A percentile compares a stretch with the other conserved stretches of the same genome.
These are phyloP conservation scores for Antechinus stuartii DNA, from an alignment of 2,113 vertebrate species.

Conservation along the genomic window DNA sequence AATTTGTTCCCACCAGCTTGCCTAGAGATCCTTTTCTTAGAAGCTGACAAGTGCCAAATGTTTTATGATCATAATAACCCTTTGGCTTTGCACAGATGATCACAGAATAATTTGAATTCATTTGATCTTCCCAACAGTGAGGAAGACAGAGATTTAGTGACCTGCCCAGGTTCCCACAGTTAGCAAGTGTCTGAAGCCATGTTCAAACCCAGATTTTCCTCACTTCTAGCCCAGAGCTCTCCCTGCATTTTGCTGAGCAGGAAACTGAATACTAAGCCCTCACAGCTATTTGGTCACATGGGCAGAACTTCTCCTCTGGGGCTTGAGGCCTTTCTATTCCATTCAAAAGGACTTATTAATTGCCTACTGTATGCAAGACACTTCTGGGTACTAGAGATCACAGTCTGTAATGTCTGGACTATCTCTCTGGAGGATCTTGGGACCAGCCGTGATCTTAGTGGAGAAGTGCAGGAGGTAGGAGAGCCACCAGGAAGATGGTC, in stretches of 20 bases:
- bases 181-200: no score
- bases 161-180: no score
- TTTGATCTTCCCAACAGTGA: not conserved
- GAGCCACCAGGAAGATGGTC: no score
- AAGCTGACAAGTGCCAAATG: not conserved
- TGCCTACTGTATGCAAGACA: not conserved
- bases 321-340: not conserved
- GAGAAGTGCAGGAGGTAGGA: no score
- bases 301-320: not conserved
- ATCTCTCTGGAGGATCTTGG: no score
- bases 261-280: not conserved
- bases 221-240: no score
- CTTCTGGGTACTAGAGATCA: not conserved
- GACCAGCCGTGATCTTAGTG: no score
- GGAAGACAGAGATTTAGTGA: not conserved
- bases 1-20: not conserved
- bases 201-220: no score
- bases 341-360: not conserved
- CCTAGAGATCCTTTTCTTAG: not conserved
- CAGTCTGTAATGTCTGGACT: not conserved
- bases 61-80: not conserved
- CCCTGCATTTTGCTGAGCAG: not conserved
- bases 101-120: not conserved
- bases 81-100: not conserved
- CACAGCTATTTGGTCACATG: not conserved